Conservation (phyloP, 2,113 vertebrate genomes). For the Hyperoodon ampullatus region DNA sequence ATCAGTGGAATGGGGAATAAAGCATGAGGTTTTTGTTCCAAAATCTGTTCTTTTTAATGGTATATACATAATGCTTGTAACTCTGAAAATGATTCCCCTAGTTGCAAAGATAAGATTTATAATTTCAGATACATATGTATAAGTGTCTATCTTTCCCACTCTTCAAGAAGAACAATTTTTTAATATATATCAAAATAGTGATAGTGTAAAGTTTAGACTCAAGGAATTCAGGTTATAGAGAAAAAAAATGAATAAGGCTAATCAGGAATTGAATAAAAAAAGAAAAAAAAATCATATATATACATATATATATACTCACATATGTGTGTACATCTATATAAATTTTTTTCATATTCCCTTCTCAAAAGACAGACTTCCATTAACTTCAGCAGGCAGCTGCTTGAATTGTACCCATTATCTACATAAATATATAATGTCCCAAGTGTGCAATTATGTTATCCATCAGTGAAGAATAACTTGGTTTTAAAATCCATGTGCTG, state of each 20-base stretch:
- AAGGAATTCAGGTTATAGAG: neutral
- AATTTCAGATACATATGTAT: neutral
- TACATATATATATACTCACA: neutral
- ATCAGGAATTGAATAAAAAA: neutral
- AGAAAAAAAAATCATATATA: neutral
- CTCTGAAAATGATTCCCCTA: neutral
- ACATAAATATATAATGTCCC: slow-evolving; percentile 78
- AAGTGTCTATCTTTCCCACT: neutral
- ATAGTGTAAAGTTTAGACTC: neutral
- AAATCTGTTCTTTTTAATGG: neutral
- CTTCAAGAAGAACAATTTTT: neutral
- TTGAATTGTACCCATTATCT: slow-evolving; percentile 75
- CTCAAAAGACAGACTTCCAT: slow-evolving; percentile 44
- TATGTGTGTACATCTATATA: neutral
- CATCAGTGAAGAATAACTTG: slow-evolving; percentile 66
- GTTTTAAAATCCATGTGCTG: slow-evolving; percentile 69
- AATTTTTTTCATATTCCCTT: neutral
- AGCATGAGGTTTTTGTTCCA: neutral
- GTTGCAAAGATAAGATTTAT: neutral
- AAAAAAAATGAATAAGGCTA: neutral
- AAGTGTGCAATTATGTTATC: slow-evolving; percentile 69
- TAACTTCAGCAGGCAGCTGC: slow-evolving; percentile 51
- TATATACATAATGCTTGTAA: neutral
- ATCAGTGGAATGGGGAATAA: neutral
- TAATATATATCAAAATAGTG: neutral